Base-by-base conservation (phyloP, 2,888 invertebrate species). In the Anorthoa munda region DNA sequence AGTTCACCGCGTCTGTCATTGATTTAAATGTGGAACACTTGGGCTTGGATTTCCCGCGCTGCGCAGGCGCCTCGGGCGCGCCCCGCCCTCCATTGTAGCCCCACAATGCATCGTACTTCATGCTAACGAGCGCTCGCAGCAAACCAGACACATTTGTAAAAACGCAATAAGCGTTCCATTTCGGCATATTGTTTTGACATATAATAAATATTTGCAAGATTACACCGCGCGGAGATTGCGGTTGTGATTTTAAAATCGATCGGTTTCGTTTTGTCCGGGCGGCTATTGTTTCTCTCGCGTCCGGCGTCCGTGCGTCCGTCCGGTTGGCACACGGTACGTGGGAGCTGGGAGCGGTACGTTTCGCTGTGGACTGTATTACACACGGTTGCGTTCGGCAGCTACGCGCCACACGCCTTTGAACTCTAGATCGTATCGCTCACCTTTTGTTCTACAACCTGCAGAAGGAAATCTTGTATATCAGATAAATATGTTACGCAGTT, bases 131-230 rank as follows among this genome's bases (percentile, higher is more conserved):
- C 95, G 92, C 96, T 95, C 90, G 92, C 84, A 95, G 95, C 96
- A 87, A 92, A 92, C 90, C 95, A 94, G 95, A 89, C 95, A 92
- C 96, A 96, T 96, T 96, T 96, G 96, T 96, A 96, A 95, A 95
- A 96, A 95, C 91, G 93, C 94, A 95, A 95, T 95, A 95, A 94
- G 95, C 94, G 93, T 93, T 93, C 92, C 94, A 94, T 96, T 96
- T 96, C 94, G 96, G 95, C 95, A 95, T 96, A 96, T 96, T 95
- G 95, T 96, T 96, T 96, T 96, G 96, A 96, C 96, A 95, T 96
- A 96, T 94, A 96, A 96, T 96, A 96, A 96, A 96, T 96, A 96
- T 96, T 96, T 96, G 95, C 90, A 89, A 94, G 95, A 96, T 95
- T 94, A 92, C 92, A 91, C 92, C 89, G 91, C 86, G 89, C 91